Evolutionary conservation across 2,113 vertebrate species (phyloP).

Genomic region (Helogale parvula): DNA sequence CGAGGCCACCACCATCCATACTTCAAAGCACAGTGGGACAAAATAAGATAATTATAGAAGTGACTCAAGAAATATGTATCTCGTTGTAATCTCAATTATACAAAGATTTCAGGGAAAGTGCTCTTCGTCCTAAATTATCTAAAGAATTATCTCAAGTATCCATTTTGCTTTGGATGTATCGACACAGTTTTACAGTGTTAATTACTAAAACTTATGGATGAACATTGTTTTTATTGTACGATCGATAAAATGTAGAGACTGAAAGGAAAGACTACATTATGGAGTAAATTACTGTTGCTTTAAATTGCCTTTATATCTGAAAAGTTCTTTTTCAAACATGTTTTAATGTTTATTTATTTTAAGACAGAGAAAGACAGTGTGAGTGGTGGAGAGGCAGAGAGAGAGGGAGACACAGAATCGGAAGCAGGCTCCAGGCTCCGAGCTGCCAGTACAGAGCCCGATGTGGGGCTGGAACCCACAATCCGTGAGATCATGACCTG

Average conservation of each 20-base stretch:
- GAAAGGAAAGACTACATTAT: conserved; percentile 50
- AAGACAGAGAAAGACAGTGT: no score
- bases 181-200: conserved; percentile 48
- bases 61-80: conserved; percentile 21
- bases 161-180: conserved; percentile 48
- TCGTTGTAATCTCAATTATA: conserved; percentile 22
- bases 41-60: conserved; percentile 50
- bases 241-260: conserved; percentile 58
- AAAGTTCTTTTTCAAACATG: background rate
- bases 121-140: conserved; percentile 67
- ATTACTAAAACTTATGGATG: conserved; percentile 65
- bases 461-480: no score
- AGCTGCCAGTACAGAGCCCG: no score
- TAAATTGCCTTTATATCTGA: conserved; percentile 66
- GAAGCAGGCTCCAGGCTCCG: no score
- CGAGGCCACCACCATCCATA: background rate
- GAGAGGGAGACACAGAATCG: no score
- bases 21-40: conserved; percentile 13
- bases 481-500: no score
- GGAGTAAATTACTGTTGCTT: conserved; percentile 63
- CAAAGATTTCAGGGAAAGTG: conserved; percentile 58
- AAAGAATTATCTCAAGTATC: conserved; percentile 64
- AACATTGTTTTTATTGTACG: conserved; percentile 57
- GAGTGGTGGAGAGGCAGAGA: no score
- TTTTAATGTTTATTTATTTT: no score